Conservation (phyloP, 1,140 invertebrate species). For the Brachionus angularis region DNA sequence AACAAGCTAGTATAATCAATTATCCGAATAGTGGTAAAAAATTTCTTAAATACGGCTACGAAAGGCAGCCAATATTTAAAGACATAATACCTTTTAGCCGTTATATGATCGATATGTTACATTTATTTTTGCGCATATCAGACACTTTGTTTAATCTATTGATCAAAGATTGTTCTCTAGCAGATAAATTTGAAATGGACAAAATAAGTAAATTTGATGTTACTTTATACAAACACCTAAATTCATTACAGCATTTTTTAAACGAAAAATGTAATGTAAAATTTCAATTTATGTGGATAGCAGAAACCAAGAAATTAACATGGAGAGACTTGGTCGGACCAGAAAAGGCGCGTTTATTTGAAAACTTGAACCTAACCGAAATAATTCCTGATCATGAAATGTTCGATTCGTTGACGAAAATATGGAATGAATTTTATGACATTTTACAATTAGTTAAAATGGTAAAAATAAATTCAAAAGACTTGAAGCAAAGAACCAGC, state of each 20-base stretch:
- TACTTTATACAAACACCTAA: background rate
- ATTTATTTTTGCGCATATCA: conserved; percentile 31
- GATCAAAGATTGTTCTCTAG: conserved; percentile 10
- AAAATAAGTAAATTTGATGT: conserved; percentile 22
- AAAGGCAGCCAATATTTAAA: conserved; percentile 10
- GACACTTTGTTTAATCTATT: conserved; percentile 22
- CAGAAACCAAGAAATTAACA: conserved; percentile 27
- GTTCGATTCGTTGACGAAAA: background rate
- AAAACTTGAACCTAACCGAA: background rate
- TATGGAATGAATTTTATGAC: conserved; percentile 29
- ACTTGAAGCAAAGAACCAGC: background rate
- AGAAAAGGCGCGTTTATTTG: conserved; percentile 12
- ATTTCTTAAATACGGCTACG: background rate
- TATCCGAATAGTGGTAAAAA: too few species aligned
- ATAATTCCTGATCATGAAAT: background rate
- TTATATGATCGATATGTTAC: conserved; percentile 40
- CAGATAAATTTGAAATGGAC: conserved; percentile 20
- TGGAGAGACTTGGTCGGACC: conserved; percentile 37
- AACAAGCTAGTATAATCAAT: background rate
- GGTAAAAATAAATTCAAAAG: background rate
- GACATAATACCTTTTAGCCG: conserved; percentile 3
- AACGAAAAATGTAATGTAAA: conserved; percentile 10
- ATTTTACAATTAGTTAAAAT: background rate
- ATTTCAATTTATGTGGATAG: conserved; percentile 6
- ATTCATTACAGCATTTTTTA: background rate